phyloP scores from a whole-genome alignment of 2,797 vertebrate genomes.

The Channa striata region DNA sequence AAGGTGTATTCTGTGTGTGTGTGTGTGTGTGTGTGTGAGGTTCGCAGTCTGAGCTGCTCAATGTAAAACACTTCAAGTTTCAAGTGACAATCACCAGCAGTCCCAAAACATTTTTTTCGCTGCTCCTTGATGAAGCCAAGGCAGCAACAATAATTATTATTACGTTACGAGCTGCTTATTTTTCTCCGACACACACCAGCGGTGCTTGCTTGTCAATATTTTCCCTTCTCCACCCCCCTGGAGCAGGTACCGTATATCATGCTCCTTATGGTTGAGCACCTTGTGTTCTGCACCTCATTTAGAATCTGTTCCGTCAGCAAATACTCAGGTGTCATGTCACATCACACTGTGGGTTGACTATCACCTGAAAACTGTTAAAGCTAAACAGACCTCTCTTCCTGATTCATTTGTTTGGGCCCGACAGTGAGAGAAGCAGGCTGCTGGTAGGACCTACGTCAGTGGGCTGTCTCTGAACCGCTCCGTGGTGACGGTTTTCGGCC shows the following conservation, averaged over 20 bases:
- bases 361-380: slow-evolving; percentile 50
- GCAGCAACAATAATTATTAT: slow-evolving; percentile 62
- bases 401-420: slow-evolving; percentile 24
- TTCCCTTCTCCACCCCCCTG: slow-evolving; percentile 38
- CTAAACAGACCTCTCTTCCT: slow-evolving; percentile 45
- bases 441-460: slow-evolving; percentile 5
- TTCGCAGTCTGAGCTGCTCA: slow-evolving; percentile 31
- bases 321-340: slow-evolving; percentile 46
- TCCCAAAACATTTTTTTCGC: slow-evolving; percentile 18
- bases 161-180: slow-evolving; percentile 56
- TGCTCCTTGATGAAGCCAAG: slow-evolving; percentile 46
- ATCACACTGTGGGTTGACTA: slow-evolving; percentile 28
- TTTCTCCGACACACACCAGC: slow-evolving; percentile 56
- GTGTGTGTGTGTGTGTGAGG: neutral
- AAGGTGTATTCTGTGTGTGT: neutral
- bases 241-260: slow-evolving; percentile 46
- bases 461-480: neutral
- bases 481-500: slow-evolving; percentile 13
- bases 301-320: slow-evolving; percentile 57
- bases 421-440: slow-evolving; percentile 16
- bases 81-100: slow-evolving; percentile 55
- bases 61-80: slow-evolving; percentile 54
- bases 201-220: slow-evolving; percentile 67
- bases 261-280: slow-evolving; percentile 46
- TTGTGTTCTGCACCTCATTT: slow-evolving; percentile 57